Base-by-base conservation (phyloP, 1,140 invertebrate species). In the Globodera ellingtonae region DNA sequence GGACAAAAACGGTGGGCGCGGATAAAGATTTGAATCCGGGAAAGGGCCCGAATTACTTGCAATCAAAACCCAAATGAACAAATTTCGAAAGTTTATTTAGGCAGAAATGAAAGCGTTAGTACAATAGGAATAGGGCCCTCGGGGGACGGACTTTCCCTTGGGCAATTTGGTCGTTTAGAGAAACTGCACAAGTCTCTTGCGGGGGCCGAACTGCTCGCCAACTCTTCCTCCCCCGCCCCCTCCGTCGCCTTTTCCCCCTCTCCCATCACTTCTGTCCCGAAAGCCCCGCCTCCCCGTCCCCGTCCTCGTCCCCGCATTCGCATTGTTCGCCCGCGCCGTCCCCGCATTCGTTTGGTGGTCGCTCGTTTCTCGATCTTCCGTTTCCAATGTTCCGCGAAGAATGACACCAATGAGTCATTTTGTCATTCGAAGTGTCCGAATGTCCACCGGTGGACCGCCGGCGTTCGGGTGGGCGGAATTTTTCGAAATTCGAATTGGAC, bases 381-480 rank as follows among this genome's bases (percentile, higher is more conserved):
- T 10, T 70, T 70, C 67, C 67, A 70, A 47, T 70, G 67, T 47
- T 35, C 35, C 67, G 67, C 8, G 6, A 70, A 70, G 6, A 70
- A 35, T 35, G 67, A 70, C 67, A 70, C 24, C 8, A 70, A 70
- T 44, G 67, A 35, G 35, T 35, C 24, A 35, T 13, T 47, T 70
- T 70, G 67, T 18, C 67, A 47, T 70, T 47, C 24, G 9, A 35
- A 47, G 35, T 70, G 67, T 70, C 67, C 67, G 24, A 44, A 47
- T 47, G 56, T 47, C 24, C 67, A 70, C 24, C 67, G 24, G n/a
- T 70, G 67, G 67, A 70, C 67, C 10, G 46, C 24, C 67, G 67
- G 67, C 8, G 67, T 70, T 35, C 21, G 67, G 67, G 67, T 70
- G 67, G 46, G 67, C 7, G 6, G 24, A 35, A 70, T 10, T n/a